Evolutionary conservation across 1,140 invertebrate genomes (phyloP).

Genomic region (Drosophila mauritiana): DNA sequence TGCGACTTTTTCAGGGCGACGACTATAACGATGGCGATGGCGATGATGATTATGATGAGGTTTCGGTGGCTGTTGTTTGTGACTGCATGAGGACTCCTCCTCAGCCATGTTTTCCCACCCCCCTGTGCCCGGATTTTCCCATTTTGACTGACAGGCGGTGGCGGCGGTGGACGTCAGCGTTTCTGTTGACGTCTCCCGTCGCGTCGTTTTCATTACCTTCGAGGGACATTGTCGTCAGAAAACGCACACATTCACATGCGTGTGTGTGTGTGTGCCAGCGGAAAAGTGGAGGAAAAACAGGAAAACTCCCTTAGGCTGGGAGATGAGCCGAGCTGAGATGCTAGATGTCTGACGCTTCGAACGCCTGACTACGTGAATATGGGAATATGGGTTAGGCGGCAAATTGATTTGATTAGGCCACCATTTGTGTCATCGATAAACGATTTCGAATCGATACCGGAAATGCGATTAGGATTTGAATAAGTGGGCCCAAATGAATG

Average conservation of each 20-base stretch:
- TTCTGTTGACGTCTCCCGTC: conserved; percentile 16
- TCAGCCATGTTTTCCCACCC: conserved; percentile 24
- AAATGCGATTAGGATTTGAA: conserved; percentile 34
- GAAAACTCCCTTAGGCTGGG: conserved; percentile 28
- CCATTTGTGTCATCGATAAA: conserved; percentile 46
- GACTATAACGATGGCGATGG: conserved; percentile 1
- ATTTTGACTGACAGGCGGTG: conserved; percentile 29
- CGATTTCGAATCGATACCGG: conserved; percentile 31
- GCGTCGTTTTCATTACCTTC: conserved; percentile 39
- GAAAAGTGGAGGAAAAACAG: conserved; percentile 31
- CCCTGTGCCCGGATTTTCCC: conserved; percentile 28
- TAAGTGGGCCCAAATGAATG: conserved; percentile 15
- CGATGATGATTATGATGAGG: conserved; percentile 33
- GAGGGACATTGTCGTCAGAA: conserved; percentile 43
- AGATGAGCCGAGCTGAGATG: conserved; percentile 13
- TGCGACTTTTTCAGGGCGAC: conserved; percentile 9
- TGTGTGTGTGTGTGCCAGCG: neutral
- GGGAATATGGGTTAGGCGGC: conserved; percentile 28
- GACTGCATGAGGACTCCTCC: conserved; percentile 17
- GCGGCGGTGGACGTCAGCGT: conserved; percentile 32
- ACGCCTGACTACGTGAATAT: conserved; percentile 1
- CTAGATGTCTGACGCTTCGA: neutral
- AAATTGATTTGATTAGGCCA: conserved; percentile 46
- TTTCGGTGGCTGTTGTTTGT: conserved; percentile 32
- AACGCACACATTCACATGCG: neutral